Conservation (phyloP, 2,113 vertebrate genomes). For the Telmatochromis sp. region DNA sequence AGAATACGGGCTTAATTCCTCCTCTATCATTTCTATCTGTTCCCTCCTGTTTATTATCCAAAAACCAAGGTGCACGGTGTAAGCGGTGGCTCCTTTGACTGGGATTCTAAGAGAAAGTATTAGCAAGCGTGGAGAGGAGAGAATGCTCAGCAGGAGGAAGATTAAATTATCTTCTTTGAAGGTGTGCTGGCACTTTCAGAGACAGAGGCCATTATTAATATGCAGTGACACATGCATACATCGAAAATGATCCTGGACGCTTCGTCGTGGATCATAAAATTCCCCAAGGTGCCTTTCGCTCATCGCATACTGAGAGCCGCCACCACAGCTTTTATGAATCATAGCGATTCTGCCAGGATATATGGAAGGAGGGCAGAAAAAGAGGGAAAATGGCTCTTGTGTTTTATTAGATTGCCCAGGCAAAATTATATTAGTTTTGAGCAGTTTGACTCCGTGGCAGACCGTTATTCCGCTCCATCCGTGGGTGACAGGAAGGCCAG, state of each 20-base stretch:
- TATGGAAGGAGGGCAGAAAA: constrained; percentile 22
- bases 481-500: constrained; percentile 41
- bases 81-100: constrained; percentile 38
- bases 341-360: constrained; percentile 19
- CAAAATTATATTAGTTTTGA: constrained; percentile 54
- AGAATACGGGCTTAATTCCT: constrained; percentile 37
- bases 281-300: constrained; percentile 73
- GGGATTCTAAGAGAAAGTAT: constrained; percentile 42
- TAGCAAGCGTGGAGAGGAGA: constrained; percentile 22
- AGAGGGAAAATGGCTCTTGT: constrained; percentile 5
- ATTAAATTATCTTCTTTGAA: constrained; percentile 67
- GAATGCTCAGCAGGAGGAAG: constrained; percentile 45
- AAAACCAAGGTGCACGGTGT: constrained; percentile 38
- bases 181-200: constrained; percentile 54
- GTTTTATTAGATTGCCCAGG: constrained; percentile 59
- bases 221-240: constrained; percentile 71
- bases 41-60: constrained; percentile 30
- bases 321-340: constrained; percentile 52
- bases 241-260: constrained; percentile 64
- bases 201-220: constrained; percentile 72
- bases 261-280: constrained; percentile 72
- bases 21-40: constrained; percentile 25
- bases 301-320: constrained; percentile 49
- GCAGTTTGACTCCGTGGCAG: constrained; percentile 21
- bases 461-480: not conserved